Percentiles rank a stretch among this genome's conserved stretches.
phyloP scores from a whole-genome alignment of 2,797 vertebrate species.

The Phataginus tetradactyla region DNA sequence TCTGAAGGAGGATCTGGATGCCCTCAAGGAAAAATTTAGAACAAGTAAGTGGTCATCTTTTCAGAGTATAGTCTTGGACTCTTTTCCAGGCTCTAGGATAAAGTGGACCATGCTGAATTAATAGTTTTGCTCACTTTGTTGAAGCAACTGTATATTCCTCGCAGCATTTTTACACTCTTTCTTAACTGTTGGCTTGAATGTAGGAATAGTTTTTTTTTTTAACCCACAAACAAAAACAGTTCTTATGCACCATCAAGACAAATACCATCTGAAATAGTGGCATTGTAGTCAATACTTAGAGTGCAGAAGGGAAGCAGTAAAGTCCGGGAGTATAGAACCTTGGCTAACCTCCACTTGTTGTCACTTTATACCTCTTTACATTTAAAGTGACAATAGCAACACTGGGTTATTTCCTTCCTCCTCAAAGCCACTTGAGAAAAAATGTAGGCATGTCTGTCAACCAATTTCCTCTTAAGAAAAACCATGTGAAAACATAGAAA shows the following conservation, averaged over 20 bases:
- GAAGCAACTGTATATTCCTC: constrained; percentile 30
- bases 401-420: constrained; percentile 8
- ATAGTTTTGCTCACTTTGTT: constrained; percentile 32
- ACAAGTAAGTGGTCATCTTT: constrained; percentile 89
- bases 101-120: background rate
- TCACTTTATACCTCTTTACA: background rate
- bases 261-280: constrained; percentile 47
- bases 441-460: constrained; percentile 14
- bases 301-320: background rate
- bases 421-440: background rate
- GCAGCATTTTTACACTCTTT: background rate
- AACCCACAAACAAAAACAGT: background rate
- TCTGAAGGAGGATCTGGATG: constrained; percentile 96
- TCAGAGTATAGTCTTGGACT: background rate
- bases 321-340: background rate
- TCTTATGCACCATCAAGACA: background rate
- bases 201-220: background rate
- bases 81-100: background rate
- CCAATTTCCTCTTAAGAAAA: constrained; percentile 24
- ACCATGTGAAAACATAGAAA: background rate
- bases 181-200: background rate
- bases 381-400: background rate
- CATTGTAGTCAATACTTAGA: background rate
- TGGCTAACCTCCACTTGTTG: background rate
- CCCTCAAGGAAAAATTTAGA: constrained; percentile 95